These are phyloP conservation scores for Quiscalus mexicanus DNA, from an alignment of 2,113 vertebrate species.

Conservation along the genomic window DNA sequence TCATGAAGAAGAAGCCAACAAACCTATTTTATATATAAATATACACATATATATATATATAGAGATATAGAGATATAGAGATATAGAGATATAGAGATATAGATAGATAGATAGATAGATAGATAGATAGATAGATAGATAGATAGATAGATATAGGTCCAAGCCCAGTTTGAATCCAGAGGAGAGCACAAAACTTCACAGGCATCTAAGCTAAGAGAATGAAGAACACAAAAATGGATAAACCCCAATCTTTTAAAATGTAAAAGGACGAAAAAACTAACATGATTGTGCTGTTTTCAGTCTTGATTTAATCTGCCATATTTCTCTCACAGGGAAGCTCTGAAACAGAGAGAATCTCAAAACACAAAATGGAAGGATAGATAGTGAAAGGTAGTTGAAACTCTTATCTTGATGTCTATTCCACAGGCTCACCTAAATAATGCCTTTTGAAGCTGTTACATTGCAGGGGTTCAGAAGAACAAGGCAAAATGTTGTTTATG, in stretches of 20 bases:
- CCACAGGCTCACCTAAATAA: not conserved
- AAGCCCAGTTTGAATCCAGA: not conserved
- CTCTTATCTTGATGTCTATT: not conserved
- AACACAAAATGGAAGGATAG: not conserved
- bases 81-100: not conserved
- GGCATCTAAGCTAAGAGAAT: not conserved
- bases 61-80: not conserved
- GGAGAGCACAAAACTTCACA: not conserved
- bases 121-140: not conserved
- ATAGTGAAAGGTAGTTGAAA: not conserved
- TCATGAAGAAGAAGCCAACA: not conserved
- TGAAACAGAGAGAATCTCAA: not conserved
- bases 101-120: not conserved
- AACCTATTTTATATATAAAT: not conserved
- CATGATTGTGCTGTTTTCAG: not conserved
- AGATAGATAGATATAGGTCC: not conserved
- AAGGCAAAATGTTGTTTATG: not conserved
- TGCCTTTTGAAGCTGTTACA: not conserved
- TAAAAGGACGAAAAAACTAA: not conserved
- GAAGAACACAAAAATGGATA: not conserved
- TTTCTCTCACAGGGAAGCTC: not conserved
- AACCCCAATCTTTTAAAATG: not conserved
- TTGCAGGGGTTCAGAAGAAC: not conserved
- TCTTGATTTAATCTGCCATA: not conserved
- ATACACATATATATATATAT: accelerated